Conservation (phyloP, 1,140 invertebrate genomes). For the Platorchestia sp. region DNA sequence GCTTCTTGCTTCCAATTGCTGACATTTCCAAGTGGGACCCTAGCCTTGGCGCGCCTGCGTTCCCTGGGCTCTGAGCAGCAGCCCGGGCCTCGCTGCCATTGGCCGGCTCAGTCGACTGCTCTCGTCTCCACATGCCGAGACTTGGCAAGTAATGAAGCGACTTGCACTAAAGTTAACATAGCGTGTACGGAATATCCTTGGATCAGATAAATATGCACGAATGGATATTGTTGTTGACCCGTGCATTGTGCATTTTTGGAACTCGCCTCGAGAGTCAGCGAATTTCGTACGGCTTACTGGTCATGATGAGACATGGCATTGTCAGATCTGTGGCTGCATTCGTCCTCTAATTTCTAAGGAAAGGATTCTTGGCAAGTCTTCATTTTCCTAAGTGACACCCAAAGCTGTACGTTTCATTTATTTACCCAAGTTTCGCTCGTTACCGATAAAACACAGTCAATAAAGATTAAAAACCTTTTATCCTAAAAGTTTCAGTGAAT, state of each 20-base stretch:
- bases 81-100: conserved; percentile 10
- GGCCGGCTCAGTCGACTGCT: neutral
- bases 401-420: too few species aligned
- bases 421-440: neutral
- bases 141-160: neutral
- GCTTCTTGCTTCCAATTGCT: neutral
- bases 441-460: neutral
- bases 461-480: neutral
- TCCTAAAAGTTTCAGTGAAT: neutral
- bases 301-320: neutral
- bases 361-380: neutral
- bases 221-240: too few species aligned
- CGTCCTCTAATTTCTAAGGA: neutral
- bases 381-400: neutral
- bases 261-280: neutral
- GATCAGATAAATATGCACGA: neutral
- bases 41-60: neutral
- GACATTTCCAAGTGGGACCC: neutral
- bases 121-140: neutral
- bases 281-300: neutral
- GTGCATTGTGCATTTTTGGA: neutral
- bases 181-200: neutral
- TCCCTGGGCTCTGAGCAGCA: neutral
- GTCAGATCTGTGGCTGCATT: neutral
- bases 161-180: neutral